These are phyloP conservation scores for Pammene fasciana DNA, from an alignment of 2,888 invertebrate genomes.

Conservation along the genomic window DNA sequence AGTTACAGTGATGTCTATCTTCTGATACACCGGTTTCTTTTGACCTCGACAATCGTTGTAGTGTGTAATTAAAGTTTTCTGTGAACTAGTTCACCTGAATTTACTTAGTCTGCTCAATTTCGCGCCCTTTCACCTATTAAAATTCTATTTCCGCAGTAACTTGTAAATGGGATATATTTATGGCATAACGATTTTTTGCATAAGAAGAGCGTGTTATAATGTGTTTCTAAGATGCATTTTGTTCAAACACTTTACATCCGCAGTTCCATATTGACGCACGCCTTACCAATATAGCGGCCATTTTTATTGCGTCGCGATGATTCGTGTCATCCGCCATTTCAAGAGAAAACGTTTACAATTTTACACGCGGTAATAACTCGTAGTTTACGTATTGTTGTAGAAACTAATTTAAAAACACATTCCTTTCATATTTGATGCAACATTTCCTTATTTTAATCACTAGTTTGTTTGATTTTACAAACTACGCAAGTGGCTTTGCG, in stretches of 20 bases:
- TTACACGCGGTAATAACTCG: constrained; percentile 63
- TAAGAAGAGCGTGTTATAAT: constrained; percentile 23
- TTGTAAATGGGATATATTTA: constrained; percentile 7
- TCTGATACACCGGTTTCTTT: constrained; percentile 26
- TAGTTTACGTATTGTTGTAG: constrained; percentile 54
- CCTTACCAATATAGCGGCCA: constrained; percentile 82
- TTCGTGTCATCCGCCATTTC: constrained; percentile 84
- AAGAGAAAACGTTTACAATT: constrained; percentile 67
- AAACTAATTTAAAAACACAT: constrained; percentile 65
- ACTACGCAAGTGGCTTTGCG: constrained; percentile 72
- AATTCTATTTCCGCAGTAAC: constrained; percentile 30
- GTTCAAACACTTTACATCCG: constrained; percentile 53
- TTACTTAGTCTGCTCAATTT: constrained; percentile 65
- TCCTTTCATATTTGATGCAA: constrained; percentile 59
- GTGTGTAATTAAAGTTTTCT: constrained; percentile 43
- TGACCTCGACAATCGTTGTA: constrained; percentile 16
- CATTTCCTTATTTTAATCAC: constrained; percentile 69
- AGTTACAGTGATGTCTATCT: constrained; percentile 16
- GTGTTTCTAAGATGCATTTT: constrained; percentile 45
- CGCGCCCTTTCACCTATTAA: constrained; percentile 79
- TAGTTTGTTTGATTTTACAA: constrained; percentile 66
- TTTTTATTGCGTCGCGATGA: constrained; percentile 83
- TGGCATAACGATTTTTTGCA: not conserved
- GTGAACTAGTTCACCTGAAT: constrained; percentile 50
- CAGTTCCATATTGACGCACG: constrained; percentile 76